Conservation (phyloP, 2,113 vertebrate species). For the Alaudala cheleensis region DNA sequence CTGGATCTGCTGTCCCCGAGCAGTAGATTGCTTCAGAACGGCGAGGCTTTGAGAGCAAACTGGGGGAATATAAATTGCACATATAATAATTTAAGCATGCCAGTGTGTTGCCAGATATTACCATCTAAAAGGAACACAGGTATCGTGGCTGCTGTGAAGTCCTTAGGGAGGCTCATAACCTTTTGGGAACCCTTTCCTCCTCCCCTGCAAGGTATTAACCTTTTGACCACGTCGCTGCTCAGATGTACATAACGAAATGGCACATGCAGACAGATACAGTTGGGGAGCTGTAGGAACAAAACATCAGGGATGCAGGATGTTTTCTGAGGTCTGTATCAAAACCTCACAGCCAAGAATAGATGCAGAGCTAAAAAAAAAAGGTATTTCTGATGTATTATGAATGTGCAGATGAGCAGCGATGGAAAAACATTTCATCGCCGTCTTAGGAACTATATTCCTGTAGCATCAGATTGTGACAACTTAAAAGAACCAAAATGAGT, state of each 20-base stretch:
- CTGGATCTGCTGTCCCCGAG: not conserved
- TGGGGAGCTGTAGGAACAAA: not conserved
- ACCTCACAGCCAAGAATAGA: constrained; percentile 16
- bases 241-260: not conserved
- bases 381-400: constrained; percentile 37
- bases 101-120: not conserved
- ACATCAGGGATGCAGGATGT: not conserved
- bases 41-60: not conserved
- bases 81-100: not conserved
- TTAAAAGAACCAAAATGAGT: not conserved
- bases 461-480: not conserved
- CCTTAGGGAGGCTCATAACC: not conserved
- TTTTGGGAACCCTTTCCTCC: not conserved
- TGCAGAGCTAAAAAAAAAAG: not conserved
- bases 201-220: not conserved
- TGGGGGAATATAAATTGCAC: not conserved
- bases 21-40: not conserved
- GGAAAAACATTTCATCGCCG: not conserved
- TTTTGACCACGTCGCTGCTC: not conserved
- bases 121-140: not conserved
- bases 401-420: constrained; percentile 12
- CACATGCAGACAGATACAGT: not conserved
- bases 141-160: not conserved
- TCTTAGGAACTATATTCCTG: not conserved
- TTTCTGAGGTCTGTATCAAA: not conserved